These are phyloP conservation scores for Caenorhabditis angaria DNA, from an alignment of 2,888 invertebrate genomes.

Conservation along the genomic window DNA sequence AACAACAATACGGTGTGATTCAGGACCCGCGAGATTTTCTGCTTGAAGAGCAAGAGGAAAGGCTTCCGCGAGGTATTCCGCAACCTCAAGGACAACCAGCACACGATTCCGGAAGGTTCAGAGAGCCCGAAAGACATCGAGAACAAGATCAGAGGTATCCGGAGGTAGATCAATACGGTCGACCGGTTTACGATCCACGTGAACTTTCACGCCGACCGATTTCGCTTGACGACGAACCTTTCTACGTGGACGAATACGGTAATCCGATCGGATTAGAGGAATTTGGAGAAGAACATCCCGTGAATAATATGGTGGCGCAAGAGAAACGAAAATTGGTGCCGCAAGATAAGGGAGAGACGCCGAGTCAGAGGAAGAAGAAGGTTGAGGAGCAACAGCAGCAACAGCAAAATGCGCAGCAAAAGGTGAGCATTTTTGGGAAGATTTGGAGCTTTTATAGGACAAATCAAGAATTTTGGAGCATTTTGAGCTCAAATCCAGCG, in stretches of 20 bases:
- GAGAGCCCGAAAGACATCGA: conserved; percentile 27
- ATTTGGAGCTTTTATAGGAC: too few species aligned
- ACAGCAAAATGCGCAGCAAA: neutral
- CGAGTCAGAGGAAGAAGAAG: conserved; percentile 36
- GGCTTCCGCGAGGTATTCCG: conserved; percentile 20
- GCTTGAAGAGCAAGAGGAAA: conserved; percentile 5
- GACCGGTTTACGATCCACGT: conserved; percentile 45
- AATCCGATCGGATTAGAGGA: conserved; percentile 24
- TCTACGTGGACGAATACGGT: conserved; percentile 40
- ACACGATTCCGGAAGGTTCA: conserved; percentile 37
- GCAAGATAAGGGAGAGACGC: conserved; percentile 60
- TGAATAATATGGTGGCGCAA: conserved; percentile 21
- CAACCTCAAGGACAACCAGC: conserved; percentile 35
- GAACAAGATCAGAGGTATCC: conserved; percentile 21
- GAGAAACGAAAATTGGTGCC: conserved; percentile 54
- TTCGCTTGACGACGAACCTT: conserved; percentile 28
- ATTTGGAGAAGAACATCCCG: conserved; percentile 17
- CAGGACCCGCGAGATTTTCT: conserved; percentile 29
- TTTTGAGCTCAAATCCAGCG: too few species aligned
- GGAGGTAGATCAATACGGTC: conserved; percentile 50
- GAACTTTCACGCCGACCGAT: conserved; percentile 42
- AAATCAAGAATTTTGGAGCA: too few species aligned
- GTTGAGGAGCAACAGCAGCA: conserved; percentile 15
- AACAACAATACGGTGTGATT: conserved; percentile 39
- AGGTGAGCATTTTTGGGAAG: too few species aligned